Evolutionary conservation across 2,797 vertebrate genomes (phyloP), one percentile per base, ranked within the genome.

Genomic region (Prunella strophiata): DNA sequence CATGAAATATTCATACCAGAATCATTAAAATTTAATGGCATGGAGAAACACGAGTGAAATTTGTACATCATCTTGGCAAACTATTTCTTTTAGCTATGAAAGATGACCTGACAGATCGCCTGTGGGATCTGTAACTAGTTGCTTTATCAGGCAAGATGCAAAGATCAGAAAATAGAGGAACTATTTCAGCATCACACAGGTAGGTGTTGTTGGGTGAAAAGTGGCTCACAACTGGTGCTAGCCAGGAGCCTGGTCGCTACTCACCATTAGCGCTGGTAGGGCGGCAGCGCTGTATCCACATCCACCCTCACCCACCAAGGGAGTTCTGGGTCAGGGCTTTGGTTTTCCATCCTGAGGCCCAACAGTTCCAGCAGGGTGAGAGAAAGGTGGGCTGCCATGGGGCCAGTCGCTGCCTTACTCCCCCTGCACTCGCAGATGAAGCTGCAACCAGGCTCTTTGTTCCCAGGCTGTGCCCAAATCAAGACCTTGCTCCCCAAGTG

Each of bases 11-110:
- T 95, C 85, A 91, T 85, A 51, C 38, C 50, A 19, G 52, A 76
- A 72, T 51, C 75, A 91, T 96, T 89, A 96, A 96, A 96, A 88
- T 87, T 92, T 92, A 93, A 96, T 19, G 72, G 68, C n/a, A 40
- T 1, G 13, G 80, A 88, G 75, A 95, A 96, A 88, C 7, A 29
- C 1, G 3, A 95, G 59, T n/a, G 42, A 94, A 89, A 94, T 86
- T 57, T 79, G 27, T 55, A 59, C 32, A 25, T 70, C 50, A 70
- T 72, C 73, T 78, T 72, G 72, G 80, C 76, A 51, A 77, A 89
- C 78, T 67, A 18, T 75, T 92, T 94, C 59, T 94, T 95, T 85
- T 30, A 82, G 91, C 70, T 58, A 16, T 5, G 27, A 77, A 68
- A 88, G 79, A 62, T 5, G 32, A 81, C 58, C 32, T 77, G 70